Evolutionary conservation across 1,140 invertebrate genomes (phyloP).

Genomic region (Acarapis woodi): DNA sequence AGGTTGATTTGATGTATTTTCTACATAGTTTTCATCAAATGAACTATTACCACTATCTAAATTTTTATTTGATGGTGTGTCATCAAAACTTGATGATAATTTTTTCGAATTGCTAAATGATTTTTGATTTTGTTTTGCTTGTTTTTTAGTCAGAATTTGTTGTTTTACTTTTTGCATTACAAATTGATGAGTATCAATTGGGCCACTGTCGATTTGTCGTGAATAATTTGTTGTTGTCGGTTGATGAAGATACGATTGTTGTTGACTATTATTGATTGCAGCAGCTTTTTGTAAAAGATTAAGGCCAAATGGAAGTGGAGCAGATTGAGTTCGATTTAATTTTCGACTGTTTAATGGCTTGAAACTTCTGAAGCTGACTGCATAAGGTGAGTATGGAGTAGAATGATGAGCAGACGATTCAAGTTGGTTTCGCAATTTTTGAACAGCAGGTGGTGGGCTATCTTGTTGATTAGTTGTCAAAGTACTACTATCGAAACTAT

Average conservation of each 20-base stretch:
- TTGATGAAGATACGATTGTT: conserved; percentile 18
- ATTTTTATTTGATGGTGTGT: too few species aligned
- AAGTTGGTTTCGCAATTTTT: neutral
- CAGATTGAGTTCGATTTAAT: conserved; percentile 65
- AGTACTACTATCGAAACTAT: too few species aligned
- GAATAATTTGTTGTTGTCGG: neutral
- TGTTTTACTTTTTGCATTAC: too few species aligned
- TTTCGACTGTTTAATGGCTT: conserved; percentile 42
- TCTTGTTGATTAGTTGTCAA: neutral
- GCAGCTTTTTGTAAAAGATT: conserved; percentile 36
- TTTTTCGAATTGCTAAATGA: too few species aligned
- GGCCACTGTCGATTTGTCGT: neutral
- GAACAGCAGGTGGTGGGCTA: neutral
- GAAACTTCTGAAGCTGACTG: conserved; percentile 12
- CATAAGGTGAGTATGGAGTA: neutral
- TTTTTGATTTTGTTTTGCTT: too few species aligned
- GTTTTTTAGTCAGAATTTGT: too few species aligned
- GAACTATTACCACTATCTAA: too few species aligned
- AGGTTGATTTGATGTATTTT: too few species aligned
- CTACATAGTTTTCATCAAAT: too few species aligned
- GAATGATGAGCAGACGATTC: neutral
- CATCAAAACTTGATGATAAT: too few species aligned
- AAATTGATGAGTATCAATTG: too few species aligned
- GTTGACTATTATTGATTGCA: conserved; percentile 24
- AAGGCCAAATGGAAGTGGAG: conserved; percentile 73